phyloP scores from a whole-genome alignment of 1,140 invertebrate genomes.

The Centruroides sculpturatus region DNA sequence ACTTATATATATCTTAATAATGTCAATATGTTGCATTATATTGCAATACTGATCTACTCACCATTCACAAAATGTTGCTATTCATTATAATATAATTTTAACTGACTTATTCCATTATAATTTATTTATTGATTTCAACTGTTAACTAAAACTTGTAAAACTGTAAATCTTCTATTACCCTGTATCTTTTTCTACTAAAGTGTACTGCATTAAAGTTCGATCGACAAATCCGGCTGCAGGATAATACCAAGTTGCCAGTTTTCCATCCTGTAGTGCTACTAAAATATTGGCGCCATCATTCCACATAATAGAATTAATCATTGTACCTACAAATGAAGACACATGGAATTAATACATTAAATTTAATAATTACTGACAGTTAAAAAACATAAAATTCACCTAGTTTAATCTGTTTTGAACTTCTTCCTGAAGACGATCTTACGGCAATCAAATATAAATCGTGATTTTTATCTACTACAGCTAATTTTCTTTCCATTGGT shows the following conservation, averaged over 20 bases:
- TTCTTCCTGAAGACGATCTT: conserved; percentile 21
- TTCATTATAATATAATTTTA: too few relatives aligned
- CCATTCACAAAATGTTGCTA: too few relatives aligned
- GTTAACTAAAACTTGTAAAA: too few relatives aligned
- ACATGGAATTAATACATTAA: neutral
- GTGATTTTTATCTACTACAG: conserved; percentile 63
- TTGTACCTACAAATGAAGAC: conserved; percentile 38
- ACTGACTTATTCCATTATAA: too few relatives aligned
- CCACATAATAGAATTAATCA: conserved; percentile 66
- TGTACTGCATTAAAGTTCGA: conserved; percentile 47
- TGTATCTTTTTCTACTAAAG: conserved; percentile 46
- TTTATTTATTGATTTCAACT: too few relatives aligned
- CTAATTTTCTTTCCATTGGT: conserved; percentile 49
- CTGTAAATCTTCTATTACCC: conserved; percentile 28
- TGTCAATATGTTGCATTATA: too few relatives aligned
- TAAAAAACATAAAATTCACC: neutral
- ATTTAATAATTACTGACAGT: neutral
- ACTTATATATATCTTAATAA: too few relatives aligned
- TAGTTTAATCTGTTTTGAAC: neutral
- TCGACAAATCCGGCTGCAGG: conserved; percentile 60
- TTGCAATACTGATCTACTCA: too few relatives aligned
- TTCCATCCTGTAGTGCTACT: conserved; percentile 63
- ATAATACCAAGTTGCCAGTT: conserved; percentile 71
- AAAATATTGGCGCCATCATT: conserved; percentile 69
- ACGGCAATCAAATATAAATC: conserved; percentile 62